Percentiles rank a stretch among this genome's conserved stretches.
Evolutionary conservation across 2,113 vertebrate species (phyloP).

Genomic region (Clarias macrocephalus): DNA sequence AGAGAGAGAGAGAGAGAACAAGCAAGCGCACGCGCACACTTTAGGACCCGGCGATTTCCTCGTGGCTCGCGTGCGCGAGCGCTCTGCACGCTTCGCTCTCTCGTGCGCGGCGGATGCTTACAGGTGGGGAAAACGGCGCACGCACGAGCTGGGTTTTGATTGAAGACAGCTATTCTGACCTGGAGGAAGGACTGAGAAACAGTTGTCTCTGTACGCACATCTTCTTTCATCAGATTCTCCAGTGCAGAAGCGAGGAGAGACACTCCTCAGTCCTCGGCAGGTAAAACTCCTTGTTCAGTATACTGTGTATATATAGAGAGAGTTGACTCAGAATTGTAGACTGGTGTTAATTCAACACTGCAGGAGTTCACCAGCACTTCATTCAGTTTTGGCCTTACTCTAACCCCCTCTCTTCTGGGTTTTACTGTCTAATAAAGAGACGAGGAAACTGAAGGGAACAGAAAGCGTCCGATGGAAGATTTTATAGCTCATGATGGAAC

Average conservation of each 20-base stretch:
- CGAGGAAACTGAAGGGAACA: neutral
- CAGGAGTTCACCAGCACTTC: neutral
- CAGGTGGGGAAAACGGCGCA: neutral
- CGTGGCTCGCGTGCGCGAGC: neutral
- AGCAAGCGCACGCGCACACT: neutral
- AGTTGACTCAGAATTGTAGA: neutral
- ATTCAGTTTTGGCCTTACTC: neutral
- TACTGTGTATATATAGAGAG: too few species aligned
- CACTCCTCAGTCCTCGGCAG: constrained; percentile 2
- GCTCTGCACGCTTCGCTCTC: neutral
- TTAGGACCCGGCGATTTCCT: neutral
- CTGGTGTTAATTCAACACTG: neutral
- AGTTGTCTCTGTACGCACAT: neutral
- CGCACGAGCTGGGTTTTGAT: neutral
- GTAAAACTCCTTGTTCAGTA: constrained; percentile 9
- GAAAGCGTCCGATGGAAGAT: neutral
- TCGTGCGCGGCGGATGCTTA: neutral
- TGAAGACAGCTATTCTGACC: neutral
- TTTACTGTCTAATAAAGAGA: neutral
- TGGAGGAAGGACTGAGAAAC: neutral
- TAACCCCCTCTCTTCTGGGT: neutral
- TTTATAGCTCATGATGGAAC: neutral
- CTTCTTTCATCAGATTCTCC: neutral
- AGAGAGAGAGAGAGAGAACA: too few species aligned
- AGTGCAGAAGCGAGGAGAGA: neutral